Evolutionary conservation across 2,113 vertebrate genomes (phyloP).

Genomic region (Asarcornis scutulata): DNA sequence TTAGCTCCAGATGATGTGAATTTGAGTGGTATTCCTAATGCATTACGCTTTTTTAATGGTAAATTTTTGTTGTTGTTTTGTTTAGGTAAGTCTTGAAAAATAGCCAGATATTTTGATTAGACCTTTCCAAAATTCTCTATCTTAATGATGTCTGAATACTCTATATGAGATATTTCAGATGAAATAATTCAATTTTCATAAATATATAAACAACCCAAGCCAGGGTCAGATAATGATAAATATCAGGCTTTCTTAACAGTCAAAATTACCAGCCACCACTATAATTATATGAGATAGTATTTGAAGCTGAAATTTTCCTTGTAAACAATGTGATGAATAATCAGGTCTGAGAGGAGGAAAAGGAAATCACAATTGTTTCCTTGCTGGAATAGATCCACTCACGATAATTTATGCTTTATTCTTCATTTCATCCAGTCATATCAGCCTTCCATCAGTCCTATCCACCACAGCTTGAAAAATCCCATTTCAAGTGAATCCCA

Average conservation of each 20-base stretch:
- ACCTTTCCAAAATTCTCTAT: background rate
- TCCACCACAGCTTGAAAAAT: constrained; percentile 47
- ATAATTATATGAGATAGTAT: background rate
- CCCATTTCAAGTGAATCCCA: constrained; percentile 52
- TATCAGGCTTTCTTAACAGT: background rate
- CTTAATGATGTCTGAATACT: background rate
- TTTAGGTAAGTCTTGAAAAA: background rate
- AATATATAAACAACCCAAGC: background rate
- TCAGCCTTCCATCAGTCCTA: constrained; percentile 32
- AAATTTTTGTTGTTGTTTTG: background rate
- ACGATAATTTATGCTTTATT: constrained; percentile 21
- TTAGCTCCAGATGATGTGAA: background rate
- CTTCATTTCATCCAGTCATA: constrained; percentile 35
- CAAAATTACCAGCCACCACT: background rate
- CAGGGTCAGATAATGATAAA: background rate
- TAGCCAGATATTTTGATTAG: background rate
- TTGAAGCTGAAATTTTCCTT: background rate
- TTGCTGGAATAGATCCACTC: constrained; percentile 49
- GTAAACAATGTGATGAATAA: constrained; percentile 19
- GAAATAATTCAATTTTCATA: background rate
- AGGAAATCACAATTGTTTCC: constrained; percentile 46
- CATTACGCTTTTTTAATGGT: background rate
- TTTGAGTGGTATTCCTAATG: background rate
- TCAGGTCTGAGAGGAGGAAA: background rate
- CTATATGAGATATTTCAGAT: background rate